Conservation (phyloP, 2,888 invertebrate genomes). For the Resseliella maxima region DNA sequence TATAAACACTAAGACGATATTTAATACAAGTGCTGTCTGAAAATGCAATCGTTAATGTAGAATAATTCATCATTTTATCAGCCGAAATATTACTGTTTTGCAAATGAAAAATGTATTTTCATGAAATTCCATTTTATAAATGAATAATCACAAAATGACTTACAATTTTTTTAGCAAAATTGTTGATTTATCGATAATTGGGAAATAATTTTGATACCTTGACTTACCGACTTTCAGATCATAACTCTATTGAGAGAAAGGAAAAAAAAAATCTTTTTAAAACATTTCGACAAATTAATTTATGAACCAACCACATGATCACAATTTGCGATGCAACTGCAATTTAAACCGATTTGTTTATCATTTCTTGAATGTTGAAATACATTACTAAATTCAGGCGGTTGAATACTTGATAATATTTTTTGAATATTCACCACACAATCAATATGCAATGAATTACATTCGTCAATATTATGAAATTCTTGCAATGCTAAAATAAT, state of each 20-base stretch:
- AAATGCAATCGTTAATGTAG: slow-evolving; percentile 63
- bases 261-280: background rate
- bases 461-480: too few relatives aligned
- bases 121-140: too few relatives aligned
- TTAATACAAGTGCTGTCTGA: slow-evolving; percentile 69
- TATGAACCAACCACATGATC: slow-evolving; percentile 57
- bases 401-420: too few relatives aligned
- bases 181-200: too few relatives aligned
- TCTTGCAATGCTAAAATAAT: too few relatives aligned
- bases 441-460: too few relatives aligned
- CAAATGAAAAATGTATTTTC: too few relatives aligned
- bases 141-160: background rate
- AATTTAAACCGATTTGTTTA: slow-evolving; percentile 58
- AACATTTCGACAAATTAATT: background rate
- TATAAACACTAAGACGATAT: slow-evolving; percentile 69
- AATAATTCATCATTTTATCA: slow-evolving; percentile 56
- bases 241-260: background rate
- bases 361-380: slow-evolving; percentile 6
- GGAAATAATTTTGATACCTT: too few relatives aligned
- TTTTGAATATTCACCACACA: too few relatives aligned
- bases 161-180: too few relatives aligned
- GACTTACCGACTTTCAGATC: too few relatives aligned
- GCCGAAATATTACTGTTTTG: too few relatives aligned
- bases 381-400: background rate
- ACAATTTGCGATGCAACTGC: slow-evolving; percentile 60